These are phyloP conservation scores for Criorhina ranunculi DNA, from an alignment of 2,888 invertebrate genomes.

Conservation along the genomic window DNA sequence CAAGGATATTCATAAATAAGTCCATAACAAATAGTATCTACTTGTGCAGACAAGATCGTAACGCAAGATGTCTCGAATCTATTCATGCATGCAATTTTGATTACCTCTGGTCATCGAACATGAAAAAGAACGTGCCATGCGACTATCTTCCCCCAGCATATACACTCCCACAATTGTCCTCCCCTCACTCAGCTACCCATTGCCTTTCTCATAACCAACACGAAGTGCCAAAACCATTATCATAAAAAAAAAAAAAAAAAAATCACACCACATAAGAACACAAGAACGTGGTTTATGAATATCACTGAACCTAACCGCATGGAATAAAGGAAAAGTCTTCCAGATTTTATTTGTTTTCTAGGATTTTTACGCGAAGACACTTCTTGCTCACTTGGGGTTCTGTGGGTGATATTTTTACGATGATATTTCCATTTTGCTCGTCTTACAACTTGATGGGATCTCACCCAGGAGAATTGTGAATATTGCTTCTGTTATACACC, in stretches of 20 bases:
- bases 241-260: constrained; percentile 72
- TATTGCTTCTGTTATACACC: constrained; percentile 47
- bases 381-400: constrained; percentile 7
- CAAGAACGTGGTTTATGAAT: constrained; percentile 70
- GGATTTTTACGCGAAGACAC: constrained; percentile 59
- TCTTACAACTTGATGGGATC: constrained; percentile 72
- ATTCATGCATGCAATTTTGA: constrained; percentile 76
- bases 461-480: constrained; percentile 70
- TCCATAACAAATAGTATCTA: constrained; percentile 52
- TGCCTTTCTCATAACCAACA: constrained; percentile 64
- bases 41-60: constrained; percentile 63
- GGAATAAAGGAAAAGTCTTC: constrained; percentile 60
- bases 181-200: neutral
- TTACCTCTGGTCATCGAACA: constrained; percentile 70
- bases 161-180: constrained; percentile 20
- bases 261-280: constrained; percentile 34
- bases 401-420: constrained; percentile 71
- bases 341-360: constrained; percentile 69
- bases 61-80: constrained; percentile 73
- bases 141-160: constrained; percentile 1
- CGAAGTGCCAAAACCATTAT: constrained; percentile 76
- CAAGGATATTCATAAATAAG: constrained; percentile 77
- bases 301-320: constrained; percentile 41
- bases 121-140: constrained; percentile 54
- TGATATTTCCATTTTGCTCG: constrained; percentile 74